Conservation (phyloP, 1,140 invertebrate genomes). For the Philopotamus ludificatus region DNA sequence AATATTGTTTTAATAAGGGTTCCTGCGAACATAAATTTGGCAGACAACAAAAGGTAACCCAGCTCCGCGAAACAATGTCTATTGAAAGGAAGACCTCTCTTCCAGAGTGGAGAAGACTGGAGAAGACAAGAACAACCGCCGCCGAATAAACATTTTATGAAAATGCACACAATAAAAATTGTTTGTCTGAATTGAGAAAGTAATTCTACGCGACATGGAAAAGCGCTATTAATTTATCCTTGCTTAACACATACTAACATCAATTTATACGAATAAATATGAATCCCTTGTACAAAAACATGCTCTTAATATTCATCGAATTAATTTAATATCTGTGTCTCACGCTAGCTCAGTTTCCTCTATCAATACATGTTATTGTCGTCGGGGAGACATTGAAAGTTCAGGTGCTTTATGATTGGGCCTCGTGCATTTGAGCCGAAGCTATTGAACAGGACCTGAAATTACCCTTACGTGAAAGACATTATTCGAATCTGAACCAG, state of each 20-base stretch:
- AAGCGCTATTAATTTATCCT: no score
- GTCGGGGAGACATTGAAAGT: slow-evolving; percentile 33
- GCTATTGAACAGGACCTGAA: slow-evolving; percentile 11
- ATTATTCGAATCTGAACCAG: slow-evolving; percentile 28
- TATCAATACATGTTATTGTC: slow-evolving; percentile 11
- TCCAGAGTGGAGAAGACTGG: slow-evolving; percentile 3
- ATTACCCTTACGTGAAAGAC: slow-evolving; percentile 9
- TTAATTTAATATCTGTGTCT: neutral
- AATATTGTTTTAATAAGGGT: slow-evolving; percentile 42
- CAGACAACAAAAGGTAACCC: slow-evolving; percentile 37
- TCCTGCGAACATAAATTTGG: slow-evolving; percentile 38
- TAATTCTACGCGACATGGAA: no score
- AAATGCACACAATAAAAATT: slow-evolving; percentile 13
- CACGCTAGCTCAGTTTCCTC: neutral
- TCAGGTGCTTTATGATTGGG: slow-evolving; percentile 31
- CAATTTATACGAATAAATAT: no score
- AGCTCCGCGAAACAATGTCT: slow-evolving; percentile 35
- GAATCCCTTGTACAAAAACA: no score
- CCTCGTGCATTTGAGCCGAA: neutral
- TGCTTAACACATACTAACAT: no score
- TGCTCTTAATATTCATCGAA: no score
- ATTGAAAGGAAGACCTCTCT: slow-evolving; percentile 33
- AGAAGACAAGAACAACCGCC: slow-evolving; percentile 21
- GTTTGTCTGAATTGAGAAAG: no score
- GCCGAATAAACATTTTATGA: slow-evolving; percentile 27